A percentile compares a stretch with the other conserved stretches of the same genome.
phyloP scores from a whole-genome alignment of 2,888 invertebrate genomes.

The Homarus gammarus region DNA sequence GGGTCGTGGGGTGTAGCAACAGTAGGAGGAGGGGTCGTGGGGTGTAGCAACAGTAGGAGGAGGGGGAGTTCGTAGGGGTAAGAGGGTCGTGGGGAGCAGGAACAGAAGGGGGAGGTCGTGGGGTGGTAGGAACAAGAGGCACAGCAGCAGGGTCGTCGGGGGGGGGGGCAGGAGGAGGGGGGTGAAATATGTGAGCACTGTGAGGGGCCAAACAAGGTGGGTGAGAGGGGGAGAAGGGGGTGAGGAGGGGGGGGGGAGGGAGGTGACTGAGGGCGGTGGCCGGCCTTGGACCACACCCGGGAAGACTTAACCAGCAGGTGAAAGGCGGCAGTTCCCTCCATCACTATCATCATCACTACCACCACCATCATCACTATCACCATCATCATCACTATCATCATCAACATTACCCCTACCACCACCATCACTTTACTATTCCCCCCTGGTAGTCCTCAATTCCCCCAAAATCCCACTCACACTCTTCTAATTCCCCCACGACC shows the following conservation, averaged over 20 bases:
- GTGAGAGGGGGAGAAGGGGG: too few relatives aligned
- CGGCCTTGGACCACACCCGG: constrained; percentile 34
- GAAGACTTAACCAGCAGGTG: constrained; percentile 18
- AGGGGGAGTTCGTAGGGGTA: neutral
- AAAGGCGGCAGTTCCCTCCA: constrained; percentile 37
- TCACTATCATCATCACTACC: constrained; percentile 25
- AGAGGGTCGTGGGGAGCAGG: too few relatives aligned
- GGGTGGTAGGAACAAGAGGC: too few relatives aligned
- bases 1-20: too few relatives aligned
- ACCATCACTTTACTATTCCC: neutral
- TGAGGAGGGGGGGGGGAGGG: neutral
- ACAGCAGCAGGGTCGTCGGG: too few relatives aligned
- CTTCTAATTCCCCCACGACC: neutral
- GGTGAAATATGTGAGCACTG: too few relatives aligned
- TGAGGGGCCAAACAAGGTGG: too few relatives aligned
- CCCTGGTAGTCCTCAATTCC: neutral
- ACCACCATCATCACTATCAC: neutral
- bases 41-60: too few relatives aligned
- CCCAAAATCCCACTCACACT: neutral
- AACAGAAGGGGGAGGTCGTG: too few relatives aligned
- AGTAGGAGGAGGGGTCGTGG: too few relatives aligned
- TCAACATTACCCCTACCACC: neutral
- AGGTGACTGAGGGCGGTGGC: constrained; percentile 46
- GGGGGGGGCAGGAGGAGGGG: too few relatives aligned
- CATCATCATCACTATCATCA: neutral